phyloP scores from a whole-genome alignment of 2,113 vertebrate genomes.

The Dinomys branickii region DNA sequence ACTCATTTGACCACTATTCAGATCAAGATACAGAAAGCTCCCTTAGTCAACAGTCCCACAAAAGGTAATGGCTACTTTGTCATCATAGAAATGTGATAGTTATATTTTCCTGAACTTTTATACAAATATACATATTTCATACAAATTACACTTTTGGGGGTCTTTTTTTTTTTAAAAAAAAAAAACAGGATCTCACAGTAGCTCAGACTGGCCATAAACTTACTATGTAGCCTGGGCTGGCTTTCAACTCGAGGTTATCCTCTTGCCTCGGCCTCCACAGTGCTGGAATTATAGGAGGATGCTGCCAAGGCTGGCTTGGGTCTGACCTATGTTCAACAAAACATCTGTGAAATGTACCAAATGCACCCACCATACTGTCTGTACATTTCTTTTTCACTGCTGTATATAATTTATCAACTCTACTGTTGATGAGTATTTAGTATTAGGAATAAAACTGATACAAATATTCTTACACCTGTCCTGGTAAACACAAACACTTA shows the following conservation, averaged over 20 bases:
- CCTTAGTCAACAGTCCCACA: neutral
- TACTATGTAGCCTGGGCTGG: neutral
- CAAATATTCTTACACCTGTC: neutral
- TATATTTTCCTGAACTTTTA: conserved; percentile 1
- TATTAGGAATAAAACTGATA: conserved; percentile 18
- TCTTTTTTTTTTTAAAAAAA: neutral
- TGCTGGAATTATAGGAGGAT: neutral
- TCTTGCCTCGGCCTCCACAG: neutral
- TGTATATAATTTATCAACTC: neutral
- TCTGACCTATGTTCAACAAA: neutral
- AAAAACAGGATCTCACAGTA: neutral
- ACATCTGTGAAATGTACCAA: neutral
- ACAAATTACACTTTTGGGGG: neutral
- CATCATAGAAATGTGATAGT: neutral
- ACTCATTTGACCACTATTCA: neutral
- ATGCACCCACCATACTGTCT: neutral
- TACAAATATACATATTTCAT: neutral
- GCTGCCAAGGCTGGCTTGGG: neutral
- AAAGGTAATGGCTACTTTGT: conserved; percentile 15
- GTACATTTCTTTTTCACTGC: neutral
- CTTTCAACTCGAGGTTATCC: neutral
- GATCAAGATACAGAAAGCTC: neutral
- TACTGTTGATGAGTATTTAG: neutral
- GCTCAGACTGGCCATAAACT: neutral
- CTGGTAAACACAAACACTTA: neutral